Conservation (phyloP, 1,140 invertebrate genomes). For the Galleria mellonella region DNA sequence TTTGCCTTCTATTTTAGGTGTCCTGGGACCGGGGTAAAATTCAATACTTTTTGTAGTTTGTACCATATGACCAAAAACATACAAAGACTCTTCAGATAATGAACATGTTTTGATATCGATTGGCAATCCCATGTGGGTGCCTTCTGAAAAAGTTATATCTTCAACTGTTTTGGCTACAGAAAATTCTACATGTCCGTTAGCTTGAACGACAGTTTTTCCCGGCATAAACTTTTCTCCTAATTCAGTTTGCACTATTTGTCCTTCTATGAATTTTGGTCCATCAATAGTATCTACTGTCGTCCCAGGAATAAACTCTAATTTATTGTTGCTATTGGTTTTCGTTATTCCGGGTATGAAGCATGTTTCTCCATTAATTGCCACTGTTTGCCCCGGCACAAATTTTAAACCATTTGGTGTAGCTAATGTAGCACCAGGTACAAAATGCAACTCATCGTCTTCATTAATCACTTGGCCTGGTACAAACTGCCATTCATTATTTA, state of each 20-base stretch:
- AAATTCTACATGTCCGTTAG: slow-evolving; percentile 75
- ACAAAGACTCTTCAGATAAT: slow-evolving; percentile 69
- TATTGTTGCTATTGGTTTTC: slow-evolving; percentile 27
- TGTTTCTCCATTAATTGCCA: slow-evolving; percentile 70
- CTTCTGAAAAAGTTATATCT: slow-evolving; percentile 75
- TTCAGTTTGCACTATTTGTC: slow-evolving; percentile 77
- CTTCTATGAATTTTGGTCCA: slow-evolving; percentile 80
- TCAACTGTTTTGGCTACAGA: slow-evolving; percentile 75
- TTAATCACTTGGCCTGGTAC: slow-evolving; percentile 77
- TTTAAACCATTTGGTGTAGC: slow-evolving; percentile 78
- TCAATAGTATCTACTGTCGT: slow-evolving; percentile 79
- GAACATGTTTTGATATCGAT: slow-evolving; percentile 77
- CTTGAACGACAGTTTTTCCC: slow-evolving; percentile 73
- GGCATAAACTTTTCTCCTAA: slow-evolving; percentile 77
- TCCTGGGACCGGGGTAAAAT: slow-evolving; percentile 78
- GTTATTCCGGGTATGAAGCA: slow-evolving; percentile 76
- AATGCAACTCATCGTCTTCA: slow-evolving; percentile 71
- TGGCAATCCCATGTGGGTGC: slow-evolving; percentile 72
- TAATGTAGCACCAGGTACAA: slow-evolving; percentile 79
- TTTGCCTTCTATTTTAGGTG: slow-evolving; percentile 72
- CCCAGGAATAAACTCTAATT: slow-evolving; percentile 78
- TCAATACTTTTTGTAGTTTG: slow-evolving; percentile 80
- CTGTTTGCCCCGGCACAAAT: slow-evolving; percentile 80
- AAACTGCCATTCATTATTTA: slow-evolving; percentile 76
- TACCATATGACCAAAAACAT: slow-evolving; percentile 81